Conservation (phyloP, 2,888 invertebrate genomes). For the Crioceris asparagi region DNA sequence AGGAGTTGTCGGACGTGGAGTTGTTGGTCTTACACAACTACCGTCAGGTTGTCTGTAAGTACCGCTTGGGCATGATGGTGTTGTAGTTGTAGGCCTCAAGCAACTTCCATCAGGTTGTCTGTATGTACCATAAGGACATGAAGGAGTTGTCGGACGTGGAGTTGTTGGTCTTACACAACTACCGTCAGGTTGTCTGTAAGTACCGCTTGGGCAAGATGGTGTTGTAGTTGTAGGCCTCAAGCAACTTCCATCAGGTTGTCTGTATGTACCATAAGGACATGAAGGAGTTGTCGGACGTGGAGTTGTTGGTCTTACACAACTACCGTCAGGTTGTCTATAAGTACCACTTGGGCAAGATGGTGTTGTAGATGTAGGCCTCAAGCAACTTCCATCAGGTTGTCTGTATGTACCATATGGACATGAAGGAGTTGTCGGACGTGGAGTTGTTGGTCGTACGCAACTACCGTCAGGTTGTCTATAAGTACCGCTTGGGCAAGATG, state of each 20-base stretch:
- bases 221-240: conserved; percentile 9
- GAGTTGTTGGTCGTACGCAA: conserved; percentile 10
- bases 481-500: conserved; percentile 10
- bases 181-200: conserved; percentile 7
- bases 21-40: conserved; percentile 8
- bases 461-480: conserved; percentile 8
- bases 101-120: conserved; percentile 13
- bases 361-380: conserved; percentile 8
- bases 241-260: conserved; percentile 10
- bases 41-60: conserved; percentile 7
- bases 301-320: conserved; percentile 9
- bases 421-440: conserved; percentile 7
- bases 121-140: conserved; percentile 17
- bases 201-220: conserved; percentile 12
- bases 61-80: conserved; percentile 10
- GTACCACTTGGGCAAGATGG: conserved; percentile 10
- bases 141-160: conserved; percentile 4
- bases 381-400: conserved; percentile 11
- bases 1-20: conserved; percentile 10
- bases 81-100: conserved; percentile 4
- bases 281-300: too few species aligned
- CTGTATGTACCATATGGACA: conserved; percentile 16
- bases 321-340: conserved; percentile 8
- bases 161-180: conserved; percentile 8
- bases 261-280: conserved; percentile 12